Percentiles rank a stretch among this genome's conserved stretches.
Evolutionary conservation across 2,113 vertebrate genomes (phyloP).

Genomic region (Cyanoderma ruficeps): DNA sequence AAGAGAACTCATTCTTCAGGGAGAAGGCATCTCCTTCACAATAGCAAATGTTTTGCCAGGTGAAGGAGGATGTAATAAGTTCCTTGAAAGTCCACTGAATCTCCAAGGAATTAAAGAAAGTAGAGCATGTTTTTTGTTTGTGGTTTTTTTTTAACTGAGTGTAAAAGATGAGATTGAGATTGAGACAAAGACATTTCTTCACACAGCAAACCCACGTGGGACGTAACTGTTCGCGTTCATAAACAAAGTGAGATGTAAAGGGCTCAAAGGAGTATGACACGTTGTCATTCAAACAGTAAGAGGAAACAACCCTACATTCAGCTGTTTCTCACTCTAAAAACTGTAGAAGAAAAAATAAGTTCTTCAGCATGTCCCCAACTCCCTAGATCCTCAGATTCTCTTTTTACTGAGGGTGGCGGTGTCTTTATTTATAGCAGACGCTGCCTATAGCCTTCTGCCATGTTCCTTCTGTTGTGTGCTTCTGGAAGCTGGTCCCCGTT

Average conservation of each 20-base stretch:
- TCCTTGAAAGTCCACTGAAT: not conserved
- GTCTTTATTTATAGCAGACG: not conserved
- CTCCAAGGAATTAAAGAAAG: not conserved
- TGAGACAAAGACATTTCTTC: not conserved
- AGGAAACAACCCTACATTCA: not conserved
- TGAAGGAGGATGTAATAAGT: not conserved
- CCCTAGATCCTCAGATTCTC: not conserved
- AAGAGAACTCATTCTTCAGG: not conserved
- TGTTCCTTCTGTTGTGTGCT: not conserved
- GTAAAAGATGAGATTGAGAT: not conserved
- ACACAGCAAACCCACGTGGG: not conserved
- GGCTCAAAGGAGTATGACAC: not conserved
- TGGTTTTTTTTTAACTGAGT: not conserved
- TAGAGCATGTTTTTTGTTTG: not conserved
- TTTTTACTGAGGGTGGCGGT: not conserved
- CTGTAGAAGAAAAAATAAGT: not conserved
- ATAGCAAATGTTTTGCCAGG: not conserved
- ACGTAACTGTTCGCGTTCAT: not conserved
- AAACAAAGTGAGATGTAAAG: not conserved
- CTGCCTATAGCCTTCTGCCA: not conserved
- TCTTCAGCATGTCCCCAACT: not conserved
- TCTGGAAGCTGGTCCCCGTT: not conserved
- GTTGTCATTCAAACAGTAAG: not conserved
- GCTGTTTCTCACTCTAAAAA: not conserved
- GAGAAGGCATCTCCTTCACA: not conserved